These are phyloP conservation scores for Macrobrachium nipponense DNA, from an alignment of 1,140 invertebrate species.

Conservation along the genomic window DNA sequence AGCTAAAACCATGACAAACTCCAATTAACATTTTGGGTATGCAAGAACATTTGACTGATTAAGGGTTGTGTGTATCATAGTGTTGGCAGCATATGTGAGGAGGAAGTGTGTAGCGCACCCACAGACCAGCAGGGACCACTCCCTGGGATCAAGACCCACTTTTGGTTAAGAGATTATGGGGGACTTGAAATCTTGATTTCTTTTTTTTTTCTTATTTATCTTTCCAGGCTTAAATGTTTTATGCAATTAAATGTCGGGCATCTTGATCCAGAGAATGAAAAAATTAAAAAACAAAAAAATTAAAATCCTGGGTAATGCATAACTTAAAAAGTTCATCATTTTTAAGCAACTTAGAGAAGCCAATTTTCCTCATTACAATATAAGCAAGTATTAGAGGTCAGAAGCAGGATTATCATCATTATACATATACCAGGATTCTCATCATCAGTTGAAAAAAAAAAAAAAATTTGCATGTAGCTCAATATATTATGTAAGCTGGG, in stretches of 20 bases:
- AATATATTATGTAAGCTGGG: slow-evolving; percentile 60
- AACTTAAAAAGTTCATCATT: slow-evolving; percentile 17
- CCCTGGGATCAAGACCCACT: slow-evolving; percentile 52
- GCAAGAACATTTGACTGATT: slow-evolving; percentile 8
- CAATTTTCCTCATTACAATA: slow-evolving; percentile 1
- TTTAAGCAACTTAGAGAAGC: not conserved
- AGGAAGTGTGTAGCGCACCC: slow-evolving; percentile 28
- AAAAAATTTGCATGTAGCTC: slow-evolving; percentile 53
- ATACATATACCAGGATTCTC: slow-evolving; percentile 56
- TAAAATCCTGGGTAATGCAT: slow-evolving; percentile 58
- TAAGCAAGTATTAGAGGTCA: slow-evolving; percentile 20
- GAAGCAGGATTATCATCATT: slow-evolving; percentile 25
- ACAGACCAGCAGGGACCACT: slow-evolving; percentile 55
- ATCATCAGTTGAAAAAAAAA: slow-evolving; percentile 25
- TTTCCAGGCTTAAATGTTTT: slow-evolving; percentile 23
- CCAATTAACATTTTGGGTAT: not conserved
- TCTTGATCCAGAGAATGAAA: slow-evolving; percentile 58
- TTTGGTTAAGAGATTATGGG: slow-evolving; percentile 15
- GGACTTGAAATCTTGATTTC: slow-evolving; percentile 7
- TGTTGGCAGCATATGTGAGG: slow-evolving; percentile 39
- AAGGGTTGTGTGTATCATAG: slow-evolving; percentile 27
- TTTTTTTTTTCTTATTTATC: not conserved
- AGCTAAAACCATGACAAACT: slow-evolving; percentile 8
- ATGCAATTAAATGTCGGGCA: slow-evolving; percentile 42
- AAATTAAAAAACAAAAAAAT: slow-evolving; percentile 52